A percentile compares a stretch with the other conserved stretches of the same genome.
These are phyloP conservation scores for Clarias fuscus DNA, from an alignment of 2,797 vertebrate genomes.

Conservation along the genomic window DNA sequence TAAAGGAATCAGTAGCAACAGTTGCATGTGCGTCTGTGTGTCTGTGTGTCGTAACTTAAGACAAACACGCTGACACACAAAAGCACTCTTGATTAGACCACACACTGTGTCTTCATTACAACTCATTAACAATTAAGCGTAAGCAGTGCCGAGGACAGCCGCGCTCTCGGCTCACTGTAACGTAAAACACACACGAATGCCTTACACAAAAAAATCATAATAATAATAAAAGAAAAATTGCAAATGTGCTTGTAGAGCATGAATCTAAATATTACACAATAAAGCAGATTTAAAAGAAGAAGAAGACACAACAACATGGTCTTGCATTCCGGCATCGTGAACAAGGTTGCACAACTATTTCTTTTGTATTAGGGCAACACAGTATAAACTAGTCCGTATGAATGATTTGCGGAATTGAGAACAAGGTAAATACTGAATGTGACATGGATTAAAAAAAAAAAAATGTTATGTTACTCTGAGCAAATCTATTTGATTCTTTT, in stretches of 20 bases:
- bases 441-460: not conserved
- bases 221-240: not conserved
- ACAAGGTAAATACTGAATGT: not conserved
- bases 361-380: not conserved
- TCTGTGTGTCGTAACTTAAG: conserved; percentile 60
- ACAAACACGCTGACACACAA: conserved; percentile 71
- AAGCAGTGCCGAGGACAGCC: conserved; percentile 61
- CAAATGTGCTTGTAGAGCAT: no score
- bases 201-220: not conserved
- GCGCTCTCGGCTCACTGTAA: not conserved
- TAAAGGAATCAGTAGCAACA: conserved; percentile 21
- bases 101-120: conserved; percentile 75
- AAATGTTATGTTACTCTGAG: no score
- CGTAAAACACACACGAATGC: not conserved
- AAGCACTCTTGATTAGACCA: conserved; percentile 74
- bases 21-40: conserved; percentile 10
- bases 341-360: not conserved
- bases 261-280: not conserved
- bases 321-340: not conserved
- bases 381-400: not conserved
- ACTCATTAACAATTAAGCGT: conserved; percentile 77
- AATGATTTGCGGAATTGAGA: not conserved
- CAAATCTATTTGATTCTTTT: not conserved
- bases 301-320: no score
- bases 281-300: not conserved